Percentiles rank a stretch among this genome's conserved stretches.
Evolutionary conservation across 1,140 invertebrate genomes (phyloP).

Genomic region (Ceratina calcarata): DNA sequence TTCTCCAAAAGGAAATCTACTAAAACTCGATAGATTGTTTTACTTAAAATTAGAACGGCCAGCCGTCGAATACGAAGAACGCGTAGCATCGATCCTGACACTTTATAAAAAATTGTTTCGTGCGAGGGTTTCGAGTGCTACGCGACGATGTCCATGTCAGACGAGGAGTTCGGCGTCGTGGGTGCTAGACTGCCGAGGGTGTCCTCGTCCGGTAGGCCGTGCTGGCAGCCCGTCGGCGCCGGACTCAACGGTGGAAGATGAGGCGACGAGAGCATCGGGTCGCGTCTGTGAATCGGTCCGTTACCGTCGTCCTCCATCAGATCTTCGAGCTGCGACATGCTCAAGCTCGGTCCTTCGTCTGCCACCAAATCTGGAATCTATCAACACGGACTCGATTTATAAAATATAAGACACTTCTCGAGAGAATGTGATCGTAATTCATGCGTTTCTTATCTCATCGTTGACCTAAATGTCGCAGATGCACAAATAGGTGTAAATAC

Average conservation of each 20-base stretch:
- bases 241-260: constrained; percentile 78
- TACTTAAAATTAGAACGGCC: constrained; percentile 19
- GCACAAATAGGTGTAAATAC: too few species aligned
- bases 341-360: constrained; percentile 81
- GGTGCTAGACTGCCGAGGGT: constrained; percentile 76
- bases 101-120: too few species aligned
- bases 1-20: not conserved
- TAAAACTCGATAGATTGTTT: not conserved
- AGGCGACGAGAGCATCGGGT: constrained; percentile 85
- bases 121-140: constrained; percentile 59
- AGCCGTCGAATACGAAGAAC: constrained; percentile 21
- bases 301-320: constrained; percentile 91
- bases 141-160: constrained; percentile 79
- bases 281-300: constrained; percentile 83
- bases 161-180: constrained; percentile 76
- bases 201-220: constrained; percentile 76
- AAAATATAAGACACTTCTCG: not conserved
- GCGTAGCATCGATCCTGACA: not conserved
- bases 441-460: too few species aligned
- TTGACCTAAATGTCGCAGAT: too few species aligned
- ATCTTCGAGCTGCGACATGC: constrained; percentile 88
- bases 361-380: constrained; percentile 82
- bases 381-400: not conserved
- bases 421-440: too few species aligned
- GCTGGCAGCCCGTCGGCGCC: constrained; percentile 74